Base-by-base conservation (phyloP, 2,113 vertebrate genomes). In the Orcinus orca region DNA sequence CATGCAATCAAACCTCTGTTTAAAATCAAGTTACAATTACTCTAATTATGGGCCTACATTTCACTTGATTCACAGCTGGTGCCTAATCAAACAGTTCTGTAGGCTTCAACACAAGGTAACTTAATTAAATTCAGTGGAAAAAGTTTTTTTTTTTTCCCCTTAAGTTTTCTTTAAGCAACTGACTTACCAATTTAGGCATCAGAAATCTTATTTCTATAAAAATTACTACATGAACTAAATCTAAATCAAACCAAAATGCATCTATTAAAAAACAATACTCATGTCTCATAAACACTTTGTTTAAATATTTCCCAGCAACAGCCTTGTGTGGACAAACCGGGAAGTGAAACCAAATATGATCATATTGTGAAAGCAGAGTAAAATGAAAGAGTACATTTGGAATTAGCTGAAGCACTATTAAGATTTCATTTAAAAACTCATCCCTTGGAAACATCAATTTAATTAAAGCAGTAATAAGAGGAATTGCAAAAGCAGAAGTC, bases 291-390 rank as follows among this genome's bases (percentile, higher is more conserved):
- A 96, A 76, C 36, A 84, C 36, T 58, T 85, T 89, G 81, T 38
- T 95, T 81, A 96, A 84, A 67, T 88, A 97, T 92, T 97, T 96
- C 92, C 83, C 93, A 97, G 95, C 79, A 88, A 97, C 53, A 85
- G 92, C 33, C 89, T 90, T 94, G 38, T 81, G 83, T 68, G 76
- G 67, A 84, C 87, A 92, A 85, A 97, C 41, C 65, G 93, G 97
- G 97, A 98, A 98, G 92, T 87, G 71, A 97, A 97, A 97, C 47
- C n/a, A 92, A 96, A 79, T 68, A 86, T 63, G 36, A 81, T 20
- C 50, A 71, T 1, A 41, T 11, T 82, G 88, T 83, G 88, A 96
- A 93, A 96, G 55, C 55, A 0, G 0, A 79, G 62, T 53, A 83
- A 71, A 89, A 93, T 53, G 65, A 83, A 95, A 95, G 65, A 90